These are phyloP conservation scores for Spongia lamella DNA, from an alignment of 37 sponge, comb jelly and placozoan genomes.

Conservation along the genomic window DNA sequence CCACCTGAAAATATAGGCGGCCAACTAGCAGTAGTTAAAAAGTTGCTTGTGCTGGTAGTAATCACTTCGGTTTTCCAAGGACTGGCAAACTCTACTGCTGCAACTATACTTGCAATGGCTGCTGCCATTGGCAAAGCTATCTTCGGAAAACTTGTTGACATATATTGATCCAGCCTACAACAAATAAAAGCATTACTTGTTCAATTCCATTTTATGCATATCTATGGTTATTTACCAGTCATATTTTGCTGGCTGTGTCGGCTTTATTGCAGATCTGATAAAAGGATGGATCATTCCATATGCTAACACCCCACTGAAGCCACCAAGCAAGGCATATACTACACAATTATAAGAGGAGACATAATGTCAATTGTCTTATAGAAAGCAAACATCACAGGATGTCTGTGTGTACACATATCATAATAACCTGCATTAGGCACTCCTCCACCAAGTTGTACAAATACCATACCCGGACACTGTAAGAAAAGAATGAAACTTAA, in stretches of 20 bases:
- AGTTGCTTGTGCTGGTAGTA: background rate
- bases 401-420: background rate
- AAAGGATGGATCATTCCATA: slow-evolving; percentile 52
- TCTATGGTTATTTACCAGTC: background rate
- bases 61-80: slow-evolving; percentile 45
- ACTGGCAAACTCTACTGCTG: slow-evolving; percentile 8
- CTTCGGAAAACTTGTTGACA: slow-evolving; percentile 10
- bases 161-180: slow-evolving; percentile 29
- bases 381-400: background rate
- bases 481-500: background rate
- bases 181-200: background rate
- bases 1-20: slow-evolving; percentile 46
- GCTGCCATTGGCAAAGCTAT: slow-evolving; percentile 23
- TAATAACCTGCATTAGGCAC: slow-evolving; percentile 36
- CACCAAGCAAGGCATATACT: slow-evolving; percentile 54
- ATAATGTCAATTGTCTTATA: background rate
- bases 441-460: slow-evolving; percentile 62
- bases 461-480: slow-evolving; percentile 78
- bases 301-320: slow-evolving; percentile 51
- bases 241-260: background rate
- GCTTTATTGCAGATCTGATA: background rate
- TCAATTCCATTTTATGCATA: background rate
- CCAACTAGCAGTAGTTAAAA: slow-evolving; percentile 28
- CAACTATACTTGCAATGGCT: background rate
- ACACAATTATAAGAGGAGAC: background rate